phyloP scores from a whole-genome alignment of 1,140 invertebrate species.

The Drosophila repletoides region DNA sequence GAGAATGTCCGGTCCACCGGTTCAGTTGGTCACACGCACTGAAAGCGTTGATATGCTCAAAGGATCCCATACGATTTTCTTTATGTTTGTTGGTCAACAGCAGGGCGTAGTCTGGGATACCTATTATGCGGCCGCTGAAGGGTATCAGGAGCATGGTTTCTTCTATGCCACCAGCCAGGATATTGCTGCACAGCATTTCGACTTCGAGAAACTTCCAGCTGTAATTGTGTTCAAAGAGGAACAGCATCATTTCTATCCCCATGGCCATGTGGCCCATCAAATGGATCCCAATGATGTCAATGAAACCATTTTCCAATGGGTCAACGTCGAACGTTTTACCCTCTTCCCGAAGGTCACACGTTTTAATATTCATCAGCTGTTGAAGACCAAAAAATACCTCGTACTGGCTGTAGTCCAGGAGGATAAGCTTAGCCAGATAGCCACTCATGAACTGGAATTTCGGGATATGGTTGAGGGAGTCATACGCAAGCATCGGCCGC shows the following conservation, averaged over 20 bases:
- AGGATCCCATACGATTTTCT: conserved; percentile 90
- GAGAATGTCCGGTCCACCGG: conserved; percentile 93
- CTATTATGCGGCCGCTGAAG: conserved; percentile 88
- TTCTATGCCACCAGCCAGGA: conserved; percentile 91
- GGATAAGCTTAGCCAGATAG: conserved; percentile 92
- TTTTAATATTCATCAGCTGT: conserved; percentile 91
- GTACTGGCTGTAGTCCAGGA: conserved; percentile 94
- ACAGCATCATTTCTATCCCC: conserved; percentile 87
- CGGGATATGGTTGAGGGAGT: conserved; percentile 92
- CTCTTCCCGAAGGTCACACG: conserved; percentile 92
- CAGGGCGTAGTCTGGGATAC: conserved; percentile 90
- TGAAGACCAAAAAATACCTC: conserved; percentile 92
- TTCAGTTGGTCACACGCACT: conserved; percentile 89
- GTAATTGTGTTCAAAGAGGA: conserved; percentile 94
- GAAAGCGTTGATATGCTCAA: conserved; percentile 91
- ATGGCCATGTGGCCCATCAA: conserved; percentile 82
- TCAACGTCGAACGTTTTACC: conserved; percentile 94
- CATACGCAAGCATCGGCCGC: conserved; percentile 89
- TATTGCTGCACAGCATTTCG: conserved; percentile 87
- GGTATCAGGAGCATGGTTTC: conserved; percentile 91
- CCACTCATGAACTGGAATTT: conserved; percentile 91
- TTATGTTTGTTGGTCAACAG: conserved; percentile 92
- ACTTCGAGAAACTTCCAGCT: conserved; percentile 86
- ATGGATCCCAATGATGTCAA: conserved; percentile 85
- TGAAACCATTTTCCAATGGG: conserved; percentile 90